Evolutionary conservation across 92 coral and sea anemone species (phyloP), one percentile per base, ranked within the genome.

Genomic region (Ricordea florida): DNA sequence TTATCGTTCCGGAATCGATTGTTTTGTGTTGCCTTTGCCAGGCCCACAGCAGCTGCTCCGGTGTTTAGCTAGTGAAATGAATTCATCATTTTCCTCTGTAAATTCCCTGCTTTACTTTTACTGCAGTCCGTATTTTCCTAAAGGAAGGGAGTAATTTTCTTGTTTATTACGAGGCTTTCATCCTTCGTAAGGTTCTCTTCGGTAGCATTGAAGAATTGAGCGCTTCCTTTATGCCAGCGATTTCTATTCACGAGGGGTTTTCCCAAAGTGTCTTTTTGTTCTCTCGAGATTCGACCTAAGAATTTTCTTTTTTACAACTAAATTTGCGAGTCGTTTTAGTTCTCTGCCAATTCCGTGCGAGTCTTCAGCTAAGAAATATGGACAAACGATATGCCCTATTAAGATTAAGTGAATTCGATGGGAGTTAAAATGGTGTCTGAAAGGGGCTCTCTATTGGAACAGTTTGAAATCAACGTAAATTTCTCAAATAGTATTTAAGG

Each of bases 11-110:
- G 88, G 82, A 83, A 86, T 85, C 46, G 75, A 65, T 74, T 75
- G 85, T 84, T 82, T 91, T 81, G 74, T 88, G 79, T 77, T 70
- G 22, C 84, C 69, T 62, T 83, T 74, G 76, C 90, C 68, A 76
- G 92, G 89, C 77, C 81, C 68, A 52, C 78, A 65, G 84, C 97
- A 87, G 96, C 90, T 90, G 88, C 80, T 48, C 62, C 62, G n/a
- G 55, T 82, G 83, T 64, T 82, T 66, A 59, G 66, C 88, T 44
- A 56, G 22, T 62, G 71, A 82, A 82, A 57, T 57, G 41, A 22
- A 70, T 35, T 28, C 66, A 37, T 31, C 53, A 10, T 52, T 51
- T 41, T 31, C 29, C 50, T 70, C 65, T 55, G 26, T 29, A 53
- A 53, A 52, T 55, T 56, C 52, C 38, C 50, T 70, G 77, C 48